Evolutionary conservation across 2,888 invertebrate species (phyloP), one percentile per base, ranked within the genome.

Genomic region (Scaeva pyrastri): DNA sequence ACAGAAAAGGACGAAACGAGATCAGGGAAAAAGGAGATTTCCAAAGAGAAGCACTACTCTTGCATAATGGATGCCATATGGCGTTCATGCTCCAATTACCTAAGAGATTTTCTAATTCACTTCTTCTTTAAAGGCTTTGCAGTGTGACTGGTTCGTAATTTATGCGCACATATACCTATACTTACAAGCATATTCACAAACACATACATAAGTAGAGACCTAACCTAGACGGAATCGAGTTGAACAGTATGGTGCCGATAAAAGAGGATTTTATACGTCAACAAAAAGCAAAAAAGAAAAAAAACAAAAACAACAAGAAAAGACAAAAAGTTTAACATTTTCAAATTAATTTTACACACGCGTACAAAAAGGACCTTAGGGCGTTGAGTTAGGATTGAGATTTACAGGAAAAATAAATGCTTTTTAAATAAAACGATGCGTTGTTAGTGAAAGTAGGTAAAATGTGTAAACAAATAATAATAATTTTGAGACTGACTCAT

Each of bases 21-120:
- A 70, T 73, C 70, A 56, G 56, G 43, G 45, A 79, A 70, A n/a
- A 60, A 48, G 39, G 39, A 75, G 50, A 62, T 74, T 68, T 56
- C 39, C 36, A 41, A 70, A 71, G 64, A 21, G 45, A 66, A 66
- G 50, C 66, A 80, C 80, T 31, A 31, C 31, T 31, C 31, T 85
- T 80, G 84, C 84, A 85, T 76, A 80, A 76, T 68, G 76, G 75
- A 80, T 80, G 80, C 85, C 85, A 85, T 80, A 80, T 80, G 85
- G 75, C 72, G 80, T 85, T 80, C 76, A 80, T 80, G 85, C 85
- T 80, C 85, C 85, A 85, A 85, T 85, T 85, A 76, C 80, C 84
- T 80, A 80, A 84, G 71, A 80, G 79, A 80, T 84, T 84, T 84
- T 56, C 74, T 79, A 84, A 84, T 79, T 84, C 79, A 71, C 62